Base-by-base conservation (phyloP, 1,140 invertebrate genomes). In the Pomacea maculata region DNA sequence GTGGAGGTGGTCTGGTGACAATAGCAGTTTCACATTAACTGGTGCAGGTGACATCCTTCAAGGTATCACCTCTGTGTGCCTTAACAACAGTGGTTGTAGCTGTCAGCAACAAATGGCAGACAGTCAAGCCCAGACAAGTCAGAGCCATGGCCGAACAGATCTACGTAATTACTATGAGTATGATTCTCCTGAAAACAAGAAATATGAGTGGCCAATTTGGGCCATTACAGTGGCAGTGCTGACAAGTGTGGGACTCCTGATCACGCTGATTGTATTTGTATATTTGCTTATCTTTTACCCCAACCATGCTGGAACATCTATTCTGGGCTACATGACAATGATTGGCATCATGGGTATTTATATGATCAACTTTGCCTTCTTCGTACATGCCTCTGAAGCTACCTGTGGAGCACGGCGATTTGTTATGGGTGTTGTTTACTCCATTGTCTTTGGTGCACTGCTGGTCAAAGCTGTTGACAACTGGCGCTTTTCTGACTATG, bases 351-450 rank as follows among this genome's bases (percentile, higher is more conserved):
- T 93, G 12, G 85, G 92, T 1, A 87, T 93, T 25, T 93, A 92
- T 84, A 87, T 86, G 45, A 88, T 91, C 67, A 93, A 93, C 83
- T 92, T 93, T 83, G 92, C 91, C n/a, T 93, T 93, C 87, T 89
- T 93, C 71, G 79, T 92, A 12, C 89, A 89, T 34, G 90, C 92
- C 8, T 90, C 83, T 9, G 80, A 88, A 14, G 89, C 86, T 10
- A 89, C 87, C 10, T 93, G 93, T 84, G 91, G 87, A 15, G 88
- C 91, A 10, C 87, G 92, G 55, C 82, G 87, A 25, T 89, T 91
- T 76, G 68, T 85, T 7, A 90, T 92, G 85, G 92, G 92, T 15
- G 79, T 93, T 19, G 90, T 92, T 5, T 93, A 93, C 85, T 87
- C 90, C 29, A 87, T 92, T 61, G 88, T 91, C 5, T 92, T 92